These are phyloP conservation scores for Apostichopus parvimensis DNA, from an alignment of 35 echinoderm and acorn worm genomes.

Conservation along the genomic window DNA sequence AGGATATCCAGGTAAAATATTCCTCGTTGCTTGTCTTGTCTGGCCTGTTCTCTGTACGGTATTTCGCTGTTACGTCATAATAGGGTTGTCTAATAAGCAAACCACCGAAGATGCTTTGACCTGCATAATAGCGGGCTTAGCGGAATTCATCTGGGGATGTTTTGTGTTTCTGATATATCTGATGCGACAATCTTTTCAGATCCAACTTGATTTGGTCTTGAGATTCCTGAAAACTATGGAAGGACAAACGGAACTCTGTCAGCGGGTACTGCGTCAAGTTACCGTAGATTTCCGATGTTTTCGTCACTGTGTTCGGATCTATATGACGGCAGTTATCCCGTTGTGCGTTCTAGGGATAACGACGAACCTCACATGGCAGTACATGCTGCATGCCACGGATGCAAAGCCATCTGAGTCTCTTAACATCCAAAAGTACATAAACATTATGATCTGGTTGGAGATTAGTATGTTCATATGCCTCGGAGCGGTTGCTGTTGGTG, in stretches of 20 bases:
- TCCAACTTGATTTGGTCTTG: constrained; percentile 4
- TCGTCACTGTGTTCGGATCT: constrained; percentile 19
- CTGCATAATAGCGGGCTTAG: not conserved
- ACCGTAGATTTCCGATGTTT: constrained; percentile 39
- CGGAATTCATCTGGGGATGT: constrained; percentile 25
- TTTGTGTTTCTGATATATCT: constrained; percentile 21
- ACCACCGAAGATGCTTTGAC: not conserved
- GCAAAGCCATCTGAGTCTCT: not conserved
- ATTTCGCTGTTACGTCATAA: not conserved
- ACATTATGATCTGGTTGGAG: constrained; percentile 39
- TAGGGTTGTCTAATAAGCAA: not conserved
- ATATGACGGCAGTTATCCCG: constrained; percentile 34
- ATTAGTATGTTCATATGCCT: constrained; percentile 6
- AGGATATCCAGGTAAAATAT: constrained; percentile 1
- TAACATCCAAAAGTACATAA: not conserved
- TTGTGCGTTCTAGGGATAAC: constrained; percentile 4
- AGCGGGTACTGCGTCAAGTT: not conserved
- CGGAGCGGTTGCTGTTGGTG: not conserved
- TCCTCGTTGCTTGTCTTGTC: constrained; percentile 2
- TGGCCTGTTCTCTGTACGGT: constrained; percentile 26
- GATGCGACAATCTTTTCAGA: constrained; percentile 7
- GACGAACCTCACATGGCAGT: constrained; percentile 33
- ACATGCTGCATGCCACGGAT: not conserved
- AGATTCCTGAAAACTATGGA: not conserved
- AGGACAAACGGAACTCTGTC: constrained; percentile 5